Percentiles rank a stretch among this genome's conserved stretches.
Conservation (phyloP, 2,113 vertebrate genomes). For the Oxyruncus cristatus region DNA sequence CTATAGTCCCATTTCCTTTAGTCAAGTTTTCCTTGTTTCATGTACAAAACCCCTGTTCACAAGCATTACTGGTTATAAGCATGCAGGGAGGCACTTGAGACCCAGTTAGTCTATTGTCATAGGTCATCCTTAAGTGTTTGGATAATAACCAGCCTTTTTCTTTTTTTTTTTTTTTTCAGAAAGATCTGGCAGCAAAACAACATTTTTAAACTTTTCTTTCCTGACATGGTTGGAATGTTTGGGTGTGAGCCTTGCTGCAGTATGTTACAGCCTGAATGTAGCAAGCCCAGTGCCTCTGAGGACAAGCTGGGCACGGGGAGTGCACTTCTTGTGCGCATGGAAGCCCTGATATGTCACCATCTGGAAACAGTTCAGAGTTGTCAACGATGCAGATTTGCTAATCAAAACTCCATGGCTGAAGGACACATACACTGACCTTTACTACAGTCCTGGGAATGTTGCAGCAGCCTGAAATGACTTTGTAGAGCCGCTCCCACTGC, state of each 20-base stretch:
- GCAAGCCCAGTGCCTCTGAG: neutral
- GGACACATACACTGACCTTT: constrained; percentile 39
- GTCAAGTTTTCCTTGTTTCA: neutral
- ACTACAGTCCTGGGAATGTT: neutral
- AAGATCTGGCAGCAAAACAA: neutral
- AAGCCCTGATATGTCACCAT: neutral
- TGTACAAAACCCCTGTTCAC: neutral
- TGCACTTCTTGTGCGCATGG: neutral
- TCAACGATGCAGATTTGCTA: neutral
- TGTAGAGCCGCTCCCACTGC: neutral
- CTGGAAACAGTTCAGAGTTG: neutral
- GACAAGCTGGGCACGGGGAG: neutral
- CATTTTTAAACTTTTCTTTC: neutral
- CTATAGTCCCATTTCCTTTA: neutral
- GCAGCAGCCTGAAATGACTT: constrained; percentile 4
- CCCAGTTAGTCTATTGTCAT: neutral
- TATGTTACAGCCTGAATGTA: neutral
- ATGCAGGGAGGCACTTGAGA: neutral
- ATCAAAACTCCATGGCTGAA: neutral
- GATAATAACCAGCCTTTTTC: neutral
- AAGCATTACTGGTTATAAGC: neutral
- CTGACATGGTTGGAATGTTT: neutral
- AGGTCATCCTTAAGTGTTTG: neutral
- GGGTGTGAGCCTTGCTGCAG: neutral
- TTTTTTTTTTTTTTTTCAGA: neutral